Conservation (phyloP, 1,140 invertebrate genomes). For the Gryon sp. region DNA sequence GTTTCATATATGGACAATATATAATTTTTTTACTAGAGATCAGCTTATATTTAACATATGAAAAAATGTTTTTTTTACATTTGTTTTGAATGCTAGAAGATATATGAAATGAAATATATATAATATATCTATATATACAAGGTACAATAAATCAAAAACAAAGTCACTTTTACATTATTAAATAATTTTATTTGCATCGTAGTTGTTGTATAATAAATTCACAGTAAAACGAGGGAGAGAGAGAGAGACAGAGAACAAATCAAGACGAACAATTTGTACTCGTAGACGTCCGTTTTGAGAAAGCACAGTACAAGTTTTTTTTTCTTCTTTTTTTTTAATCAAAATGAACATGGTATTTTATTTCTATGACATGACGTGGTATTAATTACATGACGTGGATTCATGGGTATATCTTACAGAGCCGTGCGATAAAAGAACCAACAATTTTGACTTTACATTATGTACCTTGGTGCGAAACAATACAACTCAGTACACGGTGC, state of each 20-base stretch:
- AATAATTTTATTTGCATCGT: conserved; percentile 48
- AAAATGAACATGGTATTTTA: conserved; percentile 55
- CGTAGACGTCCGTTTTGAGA: conserved; percentile 23
- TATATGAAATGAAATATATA: no score
- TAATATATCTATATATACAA: no score
- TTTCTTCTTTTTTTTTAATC: no score
- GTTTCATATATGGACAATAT: no score
- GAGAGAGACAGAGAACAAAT: no score
- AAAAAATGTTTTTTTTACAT: no score
- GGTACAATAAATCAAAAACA: no score
- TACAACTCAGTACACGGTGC: conserved; percentile 42
- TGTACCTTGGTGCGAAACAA: no score
- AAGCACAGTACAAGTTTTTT: conserved; percentile 43
- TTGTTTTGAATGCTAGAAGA: no score
- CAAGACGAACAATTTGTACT: conserved; percentile 41
- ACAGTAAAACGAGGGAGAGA: no score
- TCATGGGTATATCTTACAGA: conserved; percentile 43
- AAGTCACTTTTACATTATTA: conserved; percentile 18
- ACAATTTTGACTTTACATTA: conserved; percentile 54
- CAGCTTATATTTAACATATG: no score
- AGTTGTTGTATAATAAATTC: conserved; percentile 27
- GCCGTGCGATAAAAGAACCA: conserved; percentile 38
- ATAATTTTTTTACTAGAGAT: no score
- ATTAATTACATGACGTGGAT: conserved; percentile 53
- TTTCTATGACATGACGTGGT: conserved; percentile 41